These are phyloP conservation scores for Tenualosa thibaudeaui DNA, from an alignment of 2,797 vertebrate genomes.

Conservation along the genomic window DNA sequence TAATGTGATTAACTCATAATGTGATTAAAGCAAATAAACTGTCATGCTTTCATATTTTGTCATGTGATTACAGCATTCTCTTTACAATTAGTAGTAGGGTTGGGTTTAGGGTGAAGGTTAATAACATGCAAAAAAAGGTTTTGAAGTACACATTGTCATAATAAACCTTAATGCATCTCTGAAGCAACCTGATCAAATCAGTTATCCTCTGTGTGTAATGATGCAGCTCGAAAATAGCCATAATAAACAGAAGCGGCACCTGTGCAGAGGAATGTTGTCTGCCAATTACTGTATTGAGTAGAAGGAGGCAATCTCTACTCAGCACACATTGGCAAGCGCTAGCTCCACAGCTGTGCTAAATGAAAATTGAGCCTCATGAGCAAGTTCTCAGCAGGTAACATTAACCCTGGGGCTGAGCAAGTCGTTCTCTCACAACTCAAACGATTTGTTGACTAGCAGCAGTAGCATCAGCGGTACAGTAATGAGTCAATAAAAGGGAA, in stretches of 20 bases:
- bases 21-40: not conserved
- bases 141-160: not conserved
- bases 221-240: not conserved
- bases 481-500: conserved; percentile 43
- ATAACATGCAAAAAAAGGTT: not conserved
- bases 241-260: not conserved
- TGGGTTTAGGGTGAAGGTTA: not conserved
- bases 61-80: not conserved
- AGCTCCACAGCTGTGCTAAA: not conserved
- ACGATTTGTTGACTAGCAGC: not conserved
- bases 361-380: not conserved
- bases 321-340: not conserved
- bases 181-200: not conserved
- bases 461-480: conserved; percentile 26
- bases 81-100: not conserved
- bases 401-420: not conserved
- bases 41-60: not conserved
- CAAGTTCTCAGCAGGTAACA: not conserved
- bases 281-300: not conserved
- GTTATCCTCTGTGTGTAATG: not conserved
- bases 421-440: conserved; percentile 38
- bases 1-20: not conserved
- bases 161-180: not conserved
- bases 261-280: not conserved
- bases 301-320: not conserved